These are phyloP conservation scores for Leptinotarsa defecta DNA, from an alignment of 1,140 invertebrate genomes.

Conservation along the genomic window DNA sequence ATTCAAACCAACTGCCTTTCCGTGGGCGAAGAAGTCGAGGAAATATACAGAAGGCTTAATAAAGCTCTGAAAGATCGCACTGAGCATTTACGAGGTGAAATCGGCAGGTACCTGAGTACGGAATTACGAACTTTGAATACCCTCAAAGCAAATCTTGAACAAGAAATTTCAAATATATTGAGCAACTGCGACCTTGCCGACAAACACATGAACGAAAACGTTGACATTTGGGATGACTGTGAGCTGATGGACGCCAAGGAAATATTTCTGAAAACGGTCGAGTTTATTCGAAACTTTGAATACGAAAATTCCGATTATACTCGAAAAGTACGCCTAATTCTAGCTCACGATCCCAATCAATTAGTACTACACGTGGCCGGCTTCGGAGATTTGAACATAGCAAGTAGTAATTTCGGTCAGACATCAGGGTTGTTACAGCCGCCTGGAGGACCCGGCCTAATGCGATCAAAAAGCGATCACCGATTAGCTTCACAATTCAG, in stretches of 20 bases:
- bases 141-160: slow-evolving; percentile 90
- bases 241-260: slow-evolving; percentile 93
- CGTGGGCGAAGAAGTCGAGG: slow-evolving; percentile 90
- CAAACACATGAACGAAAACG: slow-evolving; percentile 86
- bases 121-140: slow-evolving; percentile 82
- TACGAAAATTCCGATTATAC: slow-evolving; percentile 89
- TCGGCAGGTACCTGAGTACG: slow-evolving; percentile 83
- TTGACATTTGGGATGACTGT: slow-evolving; percentile 84
- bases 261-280: slow-evolving; percentile 90
- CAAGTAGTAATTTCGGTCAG: slow-evolving; percentile 60
- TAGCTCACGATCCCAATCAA: slow-evolving; percentile 88
- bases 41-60: slow-evolving; percentile 84
- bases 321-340: slow-evolving; percentile 80
- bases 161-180: slow-evolving; percentile 89
- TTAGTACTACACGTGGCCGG: slow-evolving; percentile 81
- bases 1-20: slow-evolving; percentile 83
- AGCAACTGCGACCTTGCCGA: slow-evolving; percentile 97
- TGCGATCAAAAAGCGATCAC: slow-evolving; percentile 93
- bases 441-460: slow-evolving; percentile 70
- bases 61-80: slow-evolving; percentile 93
- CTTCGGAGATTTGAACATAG: slow-evolving; percentile 86
- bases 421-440: slow-evolving; percentile 57
- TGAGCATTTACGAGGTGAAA: slow-evolving; percentile 83
- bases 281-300: slow-evolving; percentile 92
- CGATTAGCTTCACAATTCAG: slow-evolving; percentile 86